Evolutionary conservation across 2,113 vertebrate species (phyloP).

Genomic region (Alligator mississippiensis): DNA sequence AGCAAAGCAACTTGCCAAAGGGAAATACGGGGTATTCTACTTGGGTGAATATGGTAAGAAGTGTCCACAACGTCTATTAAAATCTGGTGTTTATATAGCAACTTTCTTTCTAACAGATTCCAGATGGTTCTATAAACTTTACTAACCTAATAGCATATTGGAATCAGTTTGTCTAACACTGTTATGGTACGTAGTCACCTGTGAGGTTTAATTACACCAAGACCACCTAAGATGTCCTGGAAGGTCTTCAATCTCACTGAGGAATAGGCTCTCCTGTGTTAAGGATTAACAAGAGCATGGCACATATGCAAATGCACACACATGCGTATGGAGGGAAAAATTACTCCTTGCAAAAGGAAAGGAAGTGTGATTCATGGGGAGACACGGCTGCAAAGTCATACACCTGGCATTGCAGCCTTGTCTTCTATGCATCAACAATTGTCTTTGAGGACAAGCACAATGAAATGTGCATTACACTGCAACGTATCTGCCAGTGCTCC

Average conservation of each 20-base stretch:
- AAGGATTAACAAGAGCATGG: not conserved
- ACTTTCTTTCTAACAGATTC: too few relatives aligned
- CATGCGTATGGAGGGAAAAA: not conserved
- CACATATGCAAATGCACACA: not conserved
- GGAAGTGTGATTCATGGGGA: not conserved
- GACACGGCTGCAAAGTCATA: too few relatives aligned
- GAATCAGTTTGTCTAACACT: not conserved
- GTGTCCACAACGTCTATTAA: not conserved
- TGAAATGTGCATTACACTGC: not conserved
- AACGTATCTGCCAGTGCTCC: not conserved
- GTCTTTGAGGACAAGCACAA: accelerated
- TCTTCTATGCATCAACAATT: not conserved
- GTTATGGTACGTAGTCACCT: not conserved
- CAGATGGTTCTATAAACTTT: not conserved
- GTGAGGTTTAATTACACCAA: not conserved
- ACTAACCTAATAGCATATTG: not conserved
- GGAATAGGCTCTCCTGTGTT: not conserved
- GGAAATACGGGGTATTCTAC: not conserved
- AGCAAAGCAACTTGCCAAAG: not conserved
- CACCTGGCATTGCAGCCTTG: too few relatives aligned
- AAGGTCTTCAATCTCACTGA: not conserved
- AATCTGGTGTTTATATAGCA: too few relatives aligned
- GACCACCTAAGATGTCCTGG: not conserved
- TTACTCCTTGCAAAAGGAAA: not conserved
- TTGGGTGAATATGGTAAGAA: not conserved